Evolutionary conservation across 2,797 vertebrate genomes (phyloP).

Genomic region (Diglossa cyanea): DNA sequence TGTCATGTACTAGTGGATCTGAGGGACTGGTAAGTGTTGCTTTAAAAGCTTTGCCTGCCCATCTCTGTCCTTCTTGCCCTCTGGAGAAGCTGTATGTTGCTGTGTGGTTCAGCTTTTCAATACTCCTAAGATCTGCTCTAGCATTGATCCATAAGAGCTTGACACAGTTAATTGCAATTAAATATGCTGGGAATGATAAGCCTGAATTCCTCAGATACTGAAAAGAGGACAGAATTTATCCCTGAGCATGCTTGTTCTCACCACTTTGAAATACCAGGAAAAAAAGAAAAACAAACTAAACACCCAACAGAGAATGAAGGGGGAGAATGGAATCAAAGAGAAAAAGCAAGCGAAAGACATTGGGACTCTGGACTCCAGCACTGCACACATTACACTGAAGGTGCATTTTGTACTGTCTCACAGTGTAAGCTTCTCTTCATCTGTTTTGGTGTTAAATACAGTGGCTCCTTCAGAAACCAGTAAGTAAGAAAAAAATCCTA

Average conservation of each 20-base stretch:
- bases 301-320: not conserved
- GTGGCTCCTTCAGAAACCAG: not conserved
- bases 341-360: not conserved
- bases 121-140: not conserved
- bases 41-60: conserved; percentile 6
- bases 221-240: not conserved
- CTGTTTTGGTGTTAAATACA: not conserved
- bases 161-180: conserved; percentile 20
- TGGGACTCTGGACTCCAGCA: not conserved
- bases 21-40: not conserved
- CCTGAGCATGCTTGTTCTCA: not conserved
- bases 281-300: not conserved
- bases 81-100: not conserved
- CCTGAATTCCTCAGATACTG: not conserved
- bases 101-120: not conserved
- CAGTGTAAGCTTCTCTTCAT: not conserved
- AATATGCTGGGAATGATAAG: conserved; percentile 8
- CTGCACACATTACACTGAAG: not conserved
- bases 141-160: conserved; percentile 15
- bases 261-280: not conserved
- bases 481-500: not conserved
- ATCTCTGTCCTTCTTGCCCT: not conserved
- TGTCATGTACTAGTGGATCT: not conserved
- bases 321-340: not conserved
- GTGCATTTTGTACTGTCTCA: not conserved